Evolutionary conservation across 2,888 invertebrate species (phyloP), one percentile per base, ranked within the genome.

Genomic region (Tholera decimalis): DNA sequence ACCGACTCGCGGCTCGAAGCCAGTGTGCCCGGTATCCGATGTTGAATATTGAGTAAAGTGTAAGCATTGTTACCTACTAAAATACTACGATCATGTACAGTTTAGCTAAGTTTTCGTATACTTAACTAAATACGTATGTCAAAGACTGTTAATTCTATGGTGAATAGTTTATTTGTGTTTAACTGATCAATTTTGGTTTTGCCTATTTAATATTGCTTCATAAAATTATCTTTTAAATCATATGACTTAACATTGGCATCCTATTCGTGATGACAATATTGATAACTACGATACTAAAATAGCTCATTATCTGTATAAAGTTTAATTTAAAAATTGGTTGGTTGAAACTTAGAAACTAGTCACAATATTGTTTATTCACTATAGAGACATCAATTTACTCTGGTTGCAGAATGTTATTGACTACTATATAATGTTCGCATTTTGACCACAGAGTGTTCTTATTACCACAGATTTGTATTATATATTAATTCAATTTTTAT

Each of bases 331-430:
- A 70, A 46, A 83, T 81, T 83, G 82, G 82, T 88, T 85, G 80
- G 84, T 85, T 82, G 84, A 80, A 86, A 79, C 89, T 90, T 85
- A 82, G 84, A 80, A 86, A 79, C 89, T 90, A 89, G 90, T 89
- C 88, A 86, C 74, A 73, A 72, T 51, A 58, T 43, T 41, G 30
- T 26, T 53, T 11, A 20, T 73, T 66, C 30, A 30, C 49, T 55
- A 39, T 20, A 41, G 28, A 65, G 13, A 55, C 46, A 41, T 22
- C 22, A 20, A 47, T 22, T 39, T 15, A 73, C 51, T 28, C 22
- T 26, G 15, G 35, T 58, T 58, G 13, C 51, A 53, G 20, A 50
- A 50, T 51, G 15, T 62, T 57, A 60, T 20, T 47, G 58, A 61
- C 58, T 68, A 39, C 44, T 33, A 55, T n/a, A 50, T 46, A 60